Evolutionary conservation across 1,140 invertebrate species (phyloP).

Genomic region (Agrypnia vestita): DNA sequence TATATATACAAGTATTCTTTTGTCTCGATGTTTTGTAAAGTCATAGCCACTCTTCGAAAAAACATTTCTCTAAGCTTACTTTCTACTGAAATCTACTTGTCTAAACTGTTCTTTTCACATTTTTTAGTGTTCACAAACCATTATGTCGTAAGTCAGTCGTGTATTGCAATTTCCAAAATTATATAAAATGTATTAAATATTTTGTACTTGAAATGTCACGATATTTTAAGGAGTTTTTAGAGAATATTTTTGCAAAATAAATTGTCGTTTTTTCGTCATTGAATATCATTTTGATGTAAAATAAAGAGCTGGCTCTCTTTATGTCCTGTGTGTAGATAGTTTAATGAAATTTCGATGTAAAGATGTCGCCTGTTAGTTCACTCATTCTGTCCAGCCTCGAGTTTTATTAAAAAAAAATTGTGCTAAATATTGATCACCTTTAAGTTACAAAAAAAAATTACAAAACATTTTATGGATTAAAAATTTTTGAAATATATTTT

Average conservation of each 20-base stretch:
- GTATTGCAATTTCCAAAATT: slow-evolving; percentile 22
- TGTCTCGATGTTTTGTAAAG: too few relatives aligned
- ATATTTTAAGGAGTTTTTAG: neutral
- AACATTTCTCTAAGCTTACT: too few relatives aligned
- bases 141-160: neutral
- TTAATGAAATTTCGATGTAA: slow-evolving; percentile 14
- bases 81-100: too few relatives aligned
- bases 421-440: neutral
- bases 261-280: neutral
- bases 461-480: too few relatives aligned
- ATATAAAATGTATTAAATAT: slow-evolving; percentile 3
- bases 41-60: too few relatives aligned
- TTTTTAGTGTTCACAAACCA: too few relatives aligned
- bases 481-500: too few relatives aligned
- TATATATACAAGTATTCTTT: too few relatives aligned
- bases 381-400: too few relatives aligned
- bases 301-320: slow-evolving; percentile 29
- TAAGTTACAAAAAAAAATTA: too few relatives aligned
- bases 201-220: too few relatives aligned
- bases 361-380: neutral
- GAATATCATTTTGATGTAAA: slow-evolving; percentile 13
- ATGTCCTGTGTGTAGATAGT: slow-evolving; percentile 3
- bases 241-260: slow-evolving; percentile 7
- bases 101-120: too few relatives aligned
- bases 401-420: neutral